phyloP scores from a whole-genome alignment of 2,888 invertebrate species.

The Caenorhabditis sp. region DNA sequence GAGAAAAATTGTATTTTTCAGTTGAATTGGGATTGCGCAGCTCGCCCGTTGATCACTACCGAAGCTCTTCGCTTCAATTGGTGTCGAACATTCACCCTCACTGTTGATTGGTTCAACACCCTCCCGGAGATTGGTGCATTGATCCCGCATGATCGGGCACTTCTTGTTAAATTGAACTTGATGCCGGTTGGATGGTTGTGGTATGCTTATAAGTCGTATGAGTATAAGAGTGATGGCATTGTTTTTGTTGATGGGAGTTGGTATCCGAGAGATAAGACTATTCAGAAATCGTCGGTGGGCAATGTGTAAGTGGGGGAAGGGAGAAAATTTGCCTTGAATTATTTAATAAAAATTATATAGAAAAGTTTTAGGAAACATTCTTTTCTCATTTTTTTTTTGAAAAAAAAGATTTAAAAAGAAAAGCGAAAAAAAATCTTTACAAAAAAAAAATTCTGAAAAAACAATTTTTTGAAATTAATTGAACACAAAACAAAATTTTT shows the following conservation, averaged over 20 bases:
- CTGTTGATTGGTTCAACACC: slow-evolving; percentile 35
- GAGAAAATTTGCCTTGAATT: no score
- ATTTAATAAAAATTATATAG: no score
- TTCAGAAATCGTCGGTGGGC: slow-evolving; percentile 15
- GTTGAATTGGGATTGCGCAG: slow-evolving; percentile 16
- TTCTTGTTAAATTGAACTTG: slow-evolving; percentile 20
- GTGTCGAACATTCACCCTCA: slow-evolving; percentile 40
- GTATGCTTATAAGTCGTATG: slow-evolving; percentile 36
- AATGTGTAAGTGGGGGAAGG: slow-evolving; percentile 10
- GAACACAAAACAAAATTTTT: no score
- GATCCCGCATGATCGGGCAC: slow-evolving; percentile 4
- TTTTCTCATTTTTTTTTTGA: no score
- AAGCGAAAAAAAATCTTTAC: no score
- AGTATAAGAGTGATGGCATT: slow-evolving; percentile 26
- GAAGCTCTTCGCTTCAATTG: slow-evolving; percentile 36
- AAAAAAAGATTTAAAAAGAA: no score
- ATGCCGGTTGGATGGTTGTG: slow-evolving; percentile 45
- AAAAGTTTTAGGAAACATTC: no score
- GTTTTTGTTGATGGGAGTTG: slow-evolving; percentile 41
- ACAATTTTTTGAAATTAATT: no score
- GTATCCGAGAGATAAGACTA: slow-evolving; percentile 21
- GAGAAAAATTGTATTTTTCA: slow-evolving; percentile 4
- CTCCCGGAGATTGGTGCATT: slow-evolving; percentile 16
- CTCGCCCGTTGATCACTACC: slow-evolving; percentile 20
- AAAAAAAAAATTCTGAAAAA: no score